Evolutionary conservation across 92 coral and sea anemone species (phyloP).

Genomic region (Palythoa grandiflora): DNA sequence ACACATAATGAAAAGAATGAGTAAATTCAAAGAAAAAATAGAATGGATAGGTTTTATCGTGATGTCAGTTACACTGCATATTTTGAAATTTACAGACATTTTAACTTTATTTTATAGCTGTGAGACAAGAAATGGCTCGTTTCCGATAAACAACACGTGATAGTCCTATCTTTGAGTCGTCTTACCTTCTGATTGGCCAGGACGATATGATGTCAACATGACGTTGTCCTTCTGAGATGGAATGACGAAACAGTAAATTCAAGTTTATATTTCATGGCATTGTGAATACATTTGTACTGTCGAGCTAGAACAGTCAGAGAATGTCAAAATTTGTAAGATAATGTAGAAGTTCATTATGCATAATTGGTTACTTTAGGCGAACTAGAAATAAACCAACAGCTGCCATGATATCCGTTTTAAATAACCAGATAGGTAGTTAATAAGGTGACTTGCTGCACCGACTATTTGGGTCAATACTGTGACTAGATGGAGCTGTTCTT

Average conservation of each 20-base stretch:
- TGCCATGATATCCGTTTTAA: not conserved
- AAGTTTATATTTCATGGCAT: not conserved
- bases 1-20: too few relatives aligned
- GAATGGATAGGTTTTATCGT: too few relatives aligned
- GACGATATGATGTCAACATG: not conserved
- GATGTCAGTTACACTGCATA: not conserved
- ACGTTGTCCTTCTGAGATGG: not conserved
- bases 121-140: conserved; percentile 44
- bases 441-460: too few relatives aligned
- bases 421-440: too few relatives aligned
- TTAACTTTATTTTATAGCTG: conserved; percentile 14
- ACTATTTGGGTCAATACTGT: too few relatives aligned
- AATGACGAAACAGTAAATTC: conserved; percentile 1
- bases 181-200: not conserved
- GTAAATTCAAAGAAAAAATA: too few relatives aligned
- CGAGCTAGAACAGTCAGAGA: conserved; percentile 18
- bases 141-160: not conserved
- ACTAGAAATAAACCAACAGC: not conserved
- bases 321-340: conserved; percentile 28
- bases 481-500: too few relatives aligned
- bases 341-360: not conserved
- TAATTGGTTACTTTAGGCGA: not conserved
- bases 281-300: conserved; percentile 37
- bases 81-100: not conserved
- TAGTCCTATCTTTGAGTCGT: not conserved